These are phyloP conservation scores for Noctua janthe DNA, from an alignment of 2,888 invertebrate species.

Conservation along the genomic window DNA sequence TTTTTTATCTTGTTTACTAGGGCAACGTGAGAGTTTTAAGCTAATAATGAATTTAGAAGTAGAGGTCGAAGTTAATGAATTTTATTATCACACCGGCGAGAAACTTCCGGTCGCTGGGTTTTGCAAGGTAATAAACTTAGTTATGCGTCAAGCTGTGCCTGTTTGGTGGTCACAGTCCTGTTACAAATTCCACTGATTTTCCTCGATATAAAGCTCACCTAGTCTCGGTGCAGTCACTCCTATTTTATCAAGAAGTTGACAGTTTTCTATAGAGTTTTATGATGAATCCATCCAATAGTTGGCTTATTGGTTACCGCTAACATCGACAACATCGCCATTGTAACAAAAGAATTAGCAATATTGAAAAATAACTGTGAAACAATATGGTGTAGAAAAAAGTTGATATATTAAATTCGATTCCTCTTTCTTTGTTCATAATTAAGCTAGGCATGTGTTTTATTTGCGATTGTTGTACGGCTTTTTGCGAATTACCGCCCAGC, in stretches of 20 bases:
- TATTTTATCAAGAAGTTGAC: not conserved
- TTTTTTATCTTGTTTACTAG: not conserved
- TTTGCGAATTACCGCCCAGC: conserved; percentile 42
- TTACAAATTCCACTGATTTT: not conserved
- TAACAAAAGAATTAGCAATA: not conserved
- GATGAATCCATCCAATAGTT: not conserved
- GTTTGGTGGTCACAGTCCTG: not conserved
- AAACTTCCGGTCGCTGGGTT: not conserved
- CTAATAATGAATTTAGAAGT: conserved; percentile 8
- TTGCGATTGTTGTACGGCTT: conserved; percentile 24
- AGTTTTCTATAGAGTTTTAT: not conserved
- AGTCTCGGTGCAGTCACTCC: not conserved
- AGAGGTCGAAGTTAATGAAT: not conserved
- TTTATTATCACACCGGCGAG: not conserved
- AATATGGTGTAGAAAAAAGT: not conserved
- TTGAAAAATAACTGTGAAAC: not conserved
- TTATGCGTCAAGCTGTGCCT: not conserved
- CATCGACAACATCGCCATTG: not conserved
- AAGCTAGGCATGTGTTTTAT: not conserved
- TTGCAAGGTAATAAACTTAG: not conserved
- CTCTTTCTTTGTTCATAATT: not conserved
- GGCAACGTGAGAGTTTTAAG: not conserved
- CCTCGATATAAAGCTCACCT: not conserved
- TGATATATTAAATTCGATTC: not conserved
- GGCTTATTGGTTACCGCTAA: not conserved